These are phyloP conservation scores for Enteromius argenteus DNA, from an alignment of 2,797 vertebrate genomes.

Conservation along the genomic window DNA sequence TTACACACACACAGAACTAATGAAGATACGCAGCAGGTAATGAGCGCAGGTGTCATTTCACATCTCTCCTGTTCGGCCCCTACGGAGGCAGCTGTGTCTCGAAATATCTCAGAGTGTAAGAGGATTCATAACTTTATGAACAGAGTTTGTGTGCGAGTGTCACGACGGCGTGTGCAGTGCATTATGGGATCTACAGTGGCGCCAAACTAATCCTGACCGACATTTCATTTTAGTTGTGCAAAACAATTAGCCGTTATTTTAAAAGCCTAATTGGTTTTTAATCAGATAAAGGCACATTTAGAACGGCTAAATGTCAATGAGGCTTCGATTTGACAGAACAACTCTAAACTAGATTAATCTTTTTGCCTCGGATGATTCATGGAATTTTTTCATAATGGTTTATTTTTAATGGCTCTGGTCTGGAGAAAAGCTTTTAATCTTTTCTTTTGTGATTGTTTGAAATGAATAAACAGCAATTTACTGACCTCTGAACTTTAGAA, in stretches of 20 bases:
- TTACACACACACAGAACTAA: slow-evolving; percentile 4
- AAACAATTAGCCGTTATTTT: slow-evolving; percentile 27
- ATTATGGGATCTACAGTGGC: slow-evolving; percentile 8
- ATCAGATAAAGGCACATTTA: slow-evolving; percentile 38
- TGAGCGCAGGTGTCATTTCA: slow-evolving; percentile 47
- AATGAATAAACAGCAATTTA: slow-evolving; percentile 20
- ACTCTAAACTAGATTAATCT: slow-evolving; percentile 2
- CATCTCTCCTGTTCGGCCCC: slow-evolving; percentile 20
- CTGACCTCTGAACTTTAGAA: slow-evolving; percentile 14
- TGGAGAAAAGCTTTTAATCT: slow-evolving; percentile 32
- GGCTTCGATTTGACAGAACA: not conserved
- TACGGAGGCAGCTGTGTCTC: slow-evolving; percentile 13
- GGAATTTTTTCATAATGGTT: not conserved
- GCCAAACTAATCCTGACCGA: slow-evolving; percentile 32
- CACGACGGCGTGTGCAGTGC: not conserved
- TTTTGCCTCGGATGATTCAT: slow-evolving; percentile 20
- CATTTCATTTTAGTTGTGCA: not conserved
- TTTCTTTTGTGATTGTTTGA: not conserved
- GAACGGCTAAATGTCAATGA: slow-evolving; percentile 20
- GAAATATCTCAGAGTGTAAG: slow-evolving; percentile 3
- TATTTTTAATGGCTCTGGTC: slow-evolving; percentile 14
- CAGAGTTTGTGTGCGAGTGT: not conserved
- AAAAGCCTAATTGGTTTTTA: slow-evolving; percentile 35
- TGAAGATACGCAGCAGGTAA: slow-evolving; percentile 47
- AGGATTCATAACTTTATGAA: slow-evolving; percentile 4